Conservation (phyloP, 2,797 vertebrate species). For the Acanthiza pusilla region DNA sequence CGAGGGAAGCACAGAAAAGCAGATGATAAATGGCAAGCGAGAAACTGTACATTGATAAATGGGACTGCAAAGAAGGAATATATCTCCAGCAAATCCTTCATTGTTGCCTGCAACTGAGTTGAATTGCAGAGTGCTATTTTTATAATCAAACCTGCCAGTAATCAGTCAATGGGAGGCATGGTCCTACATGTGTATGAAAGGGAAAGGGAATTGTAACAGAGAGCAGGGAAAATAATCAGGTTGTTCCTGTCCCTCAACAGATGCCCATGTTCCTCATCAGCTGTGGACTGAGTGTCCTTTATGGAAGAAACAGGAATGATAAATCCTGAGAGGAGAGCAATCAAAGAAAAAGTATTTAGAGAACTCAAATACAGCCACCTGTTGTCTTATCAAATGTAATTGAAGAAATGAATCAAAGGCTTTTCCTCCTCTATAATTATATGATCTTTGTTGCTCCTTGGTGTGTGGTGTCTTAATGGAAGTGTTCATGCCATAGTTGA, state of each 20-base stretch:
- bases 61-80: constrained; percentile 40
- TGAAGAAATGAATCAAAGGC: neutral
- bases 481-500: fast-evolving
- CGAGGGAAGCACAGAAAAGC: constrained; percentile 54
- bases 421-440: neutral
- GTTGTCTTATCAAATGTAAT: neutral
- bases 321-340: neutral
- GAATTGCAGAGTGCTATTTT: constrained; percentile 62
- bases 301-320: neutral
- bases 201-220: neutral
- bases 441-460: neutral
- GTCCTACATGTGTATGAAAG: constrained; percentile 25
- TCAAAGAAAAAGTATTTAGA: neutral
- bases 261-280: neutral
- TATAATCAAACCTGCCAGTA: constrained; percentile 55
- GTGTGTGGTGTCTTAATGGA: neutral
- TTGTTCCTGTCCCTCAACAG: neutral
- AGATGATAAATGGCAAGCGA: constrained; percentile 60
- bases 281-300: neutral
- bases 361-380: fast-evolving
- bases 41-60: constrained; percentile 65
- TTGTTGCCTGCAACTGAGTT: constrained; percentile 36
- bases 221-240: neutral
- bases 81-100: constrained; percentile 47
- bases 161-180: constrained; percentile 29